Evolutionary conservation across 2,797 vertebrate genomes (phyloP), one percentile per base, ranked within the genome.

Genomic region (Petrocephalus sullivani): DNA sequence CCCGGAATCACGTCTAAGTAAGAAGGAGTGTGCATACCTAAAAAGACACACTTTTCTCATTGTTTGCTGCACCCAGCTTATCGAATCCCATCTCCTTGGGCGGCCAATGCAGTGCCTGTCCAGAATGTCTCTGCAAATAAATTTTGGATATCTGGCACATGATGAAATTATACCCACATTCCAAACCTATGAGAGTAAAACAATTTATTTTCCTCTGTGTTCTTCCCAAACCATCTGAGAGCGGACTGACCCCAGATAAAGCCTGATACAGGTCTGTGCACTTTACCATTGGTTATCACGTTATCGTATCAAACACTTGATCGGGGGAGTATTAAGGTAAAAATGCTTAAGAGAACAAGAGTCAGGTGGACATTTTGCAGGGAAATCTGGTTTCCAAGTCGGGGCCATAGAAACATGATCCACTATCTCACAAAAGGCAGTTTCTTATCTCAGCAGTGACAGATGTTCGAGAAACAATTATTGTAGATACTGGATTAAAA

Each of bases 131-230:
- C 8, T 10, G 28, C 33, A 86, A 58, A 86, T 86, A 86, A 60
- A 86, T 56, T 41, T 28, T 1, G 28, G 28, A 7, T 86, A 16
- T 37, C 33, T 58, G n/a, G 84, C 23, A n/a, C 16, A 9, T 14
- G 8, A 5, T 37, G 54, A 58, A 60, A 61, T 86, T 60, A 86
- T 16, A 58, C 57, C 60, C 60, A 4, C 86, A 87, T 87, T 87
- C 86, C 58, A 64, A 49, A 64, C 86, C 60, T 67, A 64, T 87
- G 86, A 67, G 37, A 87, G 86, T 51, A 51, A 64, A 87, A 33
- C 41, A 51, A 37, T 64, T 64, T n/a, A 64, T 41, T 37, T 86
- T 21, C 54, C 83, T 86, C 23, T 57, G 57, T 86, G 37, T 41
- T 86, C 19, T 54, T 0, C 82, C 46, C 82, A 84, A 53, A 53